phyloP scores from a whole-genome alignment of 2,888 invertebrate genomes.

The Bimastos eiseni region DNA sequence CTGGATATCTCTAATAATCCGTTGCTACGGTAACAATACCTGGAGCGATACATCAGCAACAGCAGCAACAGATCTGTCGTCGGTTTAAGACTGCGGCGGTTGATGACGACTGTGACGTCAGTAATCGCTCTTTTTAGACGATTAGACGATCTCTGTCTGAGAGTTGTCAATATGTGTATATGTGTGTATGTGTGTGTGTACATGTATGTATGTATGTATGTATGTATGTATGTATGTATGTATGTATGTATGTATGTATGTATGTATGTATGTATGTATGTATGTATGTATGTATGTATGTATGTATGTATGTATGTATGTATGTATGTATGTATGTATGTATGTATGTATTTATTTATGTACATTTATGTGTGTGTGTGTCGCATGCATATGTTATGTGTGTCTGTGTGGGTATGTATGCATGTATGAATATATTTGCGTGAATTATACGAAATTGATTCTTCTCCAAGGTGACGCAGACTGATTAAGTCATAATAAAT shows the following conservation, averaged over 20 bases:
- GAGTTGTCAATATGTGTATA: not conserved
- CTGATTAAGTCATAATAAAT: too few relatives aligned
- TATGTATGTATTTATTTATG: conserved; percentile 10
- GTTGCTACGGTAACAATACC: not conserved
- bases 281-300: not conserved
- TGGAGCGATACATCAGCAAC: not conserved
- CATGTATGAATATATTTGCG: too few relatives aligned
- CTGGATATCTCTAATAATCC: not conserved
- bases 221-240: not conserved
- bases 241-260: not conserved
- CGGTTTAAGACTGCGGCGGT: not conserved
- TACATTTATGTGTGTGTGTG: not conserved
- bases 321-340: conserved; percentile 24
- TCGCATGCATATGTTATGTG: not conserved
- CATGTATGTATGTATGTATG: not conserved
- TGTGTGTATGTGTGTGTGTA: not conserved
- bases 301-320: conserved; percentile 28
- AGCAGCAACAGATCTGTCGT: too few relatives aligned
- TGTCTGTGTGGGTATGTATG: too few relatives aligned
- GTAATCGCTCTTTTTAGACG: not conserved
- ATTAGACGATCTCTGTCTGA: not conserved
- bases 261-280: conserved; percentile 4
- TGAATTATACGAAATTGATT: too few relatives aligned
- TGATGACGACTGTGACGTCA: not conserved
- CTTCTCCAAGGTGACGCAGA: too few relatives aligned